These are phyloP conservation scores for Heliconius congener DNA, from an alignment of 1,140 invertebrate species.

Conservation along the genomic window DNA sequence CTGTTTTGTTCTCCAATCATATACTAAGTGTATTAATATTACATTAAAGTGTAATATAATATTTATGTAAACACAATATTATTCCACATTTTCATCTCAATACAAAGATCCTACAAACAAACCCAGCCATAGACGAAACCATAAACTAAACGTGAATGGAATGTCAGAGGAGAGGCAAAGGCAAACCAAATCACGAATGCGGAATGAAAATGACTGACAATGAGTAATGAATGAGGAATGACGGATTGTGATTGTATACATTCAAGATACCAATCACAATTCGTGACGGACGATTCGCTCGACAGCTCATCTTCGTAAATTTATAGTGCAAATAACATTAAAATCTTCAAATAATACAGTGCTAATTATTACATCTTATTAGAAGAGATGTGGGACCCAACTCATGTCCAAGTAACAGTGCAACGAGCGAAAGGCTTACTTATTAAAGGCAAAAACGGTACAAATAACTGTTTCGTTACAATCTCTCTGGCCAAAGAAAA, in stretches of 20 bases:
- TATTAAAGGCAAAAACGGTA: slow-evolving; percentile 94
- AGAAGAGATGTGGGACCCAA: slow-evolving; percentile 89
- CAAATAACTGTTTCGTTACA: slow-evolving; percentile 97
- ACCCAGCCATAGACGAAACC: slow-evolving; percentile 6
- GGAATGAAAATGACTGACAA: slow-evolving; percentile 36
- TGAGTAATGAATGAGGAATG: slow-evolving; percentile 44
- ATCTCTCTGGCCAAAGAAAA: slow-evolving; percentile 97
- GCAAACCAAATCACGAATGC: slow-evolving; percentile 14
- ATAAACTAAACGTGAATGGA: slow-evolving; percentile 10
- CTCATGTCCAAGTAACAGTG: slow-evolving; percentile 92
- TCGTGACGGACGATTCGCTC: slow-evolving; percentile 45
- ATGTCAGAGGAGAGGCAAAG: slow-evolving; percentile 1
- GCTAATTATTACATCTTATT: slow-evolving; percentile 18
- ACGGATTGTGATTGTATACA: slow-evolving; percentile 41
- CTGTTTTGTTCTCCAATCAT: neutral
- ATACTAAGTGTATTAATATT: neutral
- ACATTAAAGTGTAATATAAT: neutral
- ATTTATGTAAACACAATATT: neutral
- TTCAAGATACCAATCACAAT: slow-evolving; percentile 35
- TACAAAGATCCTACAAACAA: neutral
- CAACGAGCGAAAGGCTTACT: slow-evolving; percentile 87
- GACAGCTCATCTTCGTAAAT: slow-evolving; percentile 28
- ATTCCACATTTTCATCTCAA: neutral
- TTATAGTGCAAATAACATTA: slow-evolving; percentile 24
- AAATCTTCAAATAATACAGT: slow-evolving; percentile 23